Conservation (phyloP, 2,888 invertebrate species). For the Sympetrum striolatum region DNA sequence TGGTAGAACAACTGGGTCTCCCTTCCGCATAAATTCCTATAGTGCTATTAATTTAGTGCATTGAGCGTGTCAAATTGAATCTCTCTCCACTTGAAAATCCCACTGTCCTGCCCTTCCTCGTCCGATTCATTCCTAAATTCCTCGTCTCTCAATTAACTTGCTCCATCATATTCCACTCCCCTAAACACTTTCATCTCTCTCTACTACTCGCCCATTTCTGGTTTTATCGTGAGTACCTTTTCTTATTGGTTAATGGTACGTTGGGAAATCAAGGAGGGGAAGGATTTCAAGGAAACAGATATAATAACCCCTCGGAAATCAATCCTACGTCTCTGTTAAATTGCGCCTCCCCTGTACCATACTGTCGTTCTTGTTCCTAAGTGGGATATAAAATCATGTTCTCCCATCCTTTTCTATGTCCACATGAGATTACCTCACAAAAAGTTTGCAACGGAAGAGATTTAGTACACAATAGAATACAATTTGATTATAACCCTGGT, state of each 20-base stretch:
- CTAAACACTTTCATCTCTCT: neutral
- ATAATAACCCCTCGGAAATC: neutral
- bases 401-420: too few relatives aligned
- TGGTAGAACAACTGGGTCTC: too few relatives aligned
- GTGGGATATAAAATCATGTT: too few relatives aligned
- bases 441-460: too few relatives aligned
- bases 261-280: neutral
- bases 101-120: neutral
- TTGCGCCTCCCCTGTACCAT: neutral
- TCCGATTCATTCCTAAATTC: neutral
- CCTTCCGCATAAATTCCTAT: too few relatives aligned
- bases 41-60: too few relatives aligned
- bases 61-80: too few relatives aligned
- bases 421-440: too few relatives aligned
- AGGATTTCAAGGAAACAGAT: neutral
- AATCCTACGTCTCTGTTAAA: neutral
- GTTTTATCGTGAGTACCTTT: neutral
- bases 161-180: neutral
- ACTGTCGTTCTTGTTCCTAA: neutral
- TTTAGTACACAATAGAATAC: too few relatives aligned
- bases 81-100: too few relatives aligned
- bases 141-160: neutral
- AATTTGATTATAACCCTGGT: too few relatives aligned
- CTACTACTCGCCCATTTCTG: neutral
- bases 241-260: conserved; percentile 7